Base-by-base conservation (phyloP, 1,140 invertebrate species). In the Phortica variegata region DNA sequence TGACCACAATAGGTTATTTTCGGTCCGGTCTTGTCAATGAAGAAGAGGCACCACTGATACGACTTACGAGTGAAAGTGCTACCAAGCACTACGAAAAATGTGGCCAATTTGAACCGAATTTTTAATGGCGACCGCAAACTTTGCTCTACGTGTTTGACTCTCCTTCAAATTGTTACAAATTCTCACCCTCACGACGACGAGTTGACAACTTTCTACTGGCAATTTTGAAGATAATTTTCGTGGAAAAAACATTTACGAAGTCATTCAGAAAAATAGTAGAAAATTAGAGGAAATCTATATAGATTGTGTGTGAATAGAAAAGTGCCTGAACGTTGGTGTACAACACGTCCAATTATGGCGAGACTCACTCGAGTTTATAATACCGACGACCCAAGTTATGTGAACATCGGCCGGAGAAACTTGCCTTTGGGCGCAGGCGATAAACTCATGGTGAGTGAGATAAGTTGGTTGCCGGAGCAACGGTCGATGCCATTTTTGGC, bases 291-390 rank as follows among this genome's bases (percentile, higher is more conserved):
- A n/a, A n/a, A n/a, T n/a, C n/a, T n/a, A n/a, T n/a, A n/a, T n/a
- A n/a, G n/a, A 26, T 26, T 26, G 23, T 26, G 23, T 10, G 23
- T 10, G 23, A 6, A 6, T 6, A 26, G 23, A 6, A 6, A 54
- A 68, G 63, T 65, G 61, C 61, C 61, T 65, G 36, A 61, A 69
- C 52, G n/a, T n/a, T n/a, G n/a, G n/a, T n/a, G n/a, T n/a, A n/a
- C n/a, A n/a, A n/a, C n/a, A n/a, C n/a, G 50, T 6, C n/a, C 21
- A 49, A 54, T 41, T 54, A 75, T 75, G 72, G 72, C 72, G 49
- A 66, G 65, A 56, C 65, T 75, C 34, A 75, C 72, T 50, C 68
- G 69, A 54, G 72, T 75, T 42, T 75, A 62, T 55, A 63, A 66
- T 48, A 63, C 65, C 39, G 72, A 75, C 41, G 72, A 75, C 44